These are phyloP conservation scores for Drosophila yakuba DNA, from an alignment of 1,140 invertebrate genomes.

Conservation along the genomic window DNA sequence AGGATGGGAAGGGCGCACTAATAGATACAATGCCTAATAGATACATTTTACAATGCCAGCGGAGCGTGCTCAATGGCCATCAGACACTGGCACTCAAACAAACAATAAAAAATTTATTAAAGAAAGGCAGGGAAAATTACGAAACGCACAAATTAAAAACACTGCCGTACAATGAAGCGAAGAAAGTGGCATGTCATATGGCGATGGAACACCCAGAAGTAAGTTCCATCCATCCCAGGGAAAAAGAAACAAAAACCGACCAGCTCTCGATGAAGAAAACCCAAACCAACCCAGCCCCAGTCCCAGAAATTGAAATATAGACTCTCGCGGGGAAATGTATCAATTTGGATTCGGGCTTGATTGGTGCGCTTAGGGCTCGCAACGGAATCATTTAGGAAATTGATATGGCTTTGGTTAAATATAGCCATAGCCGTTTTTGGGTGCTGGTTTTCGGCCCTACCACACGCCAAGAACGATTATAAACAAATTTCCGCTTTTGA, in stretches of 20 bases:
- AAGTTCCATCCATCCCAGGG: constrained; percentile 34
- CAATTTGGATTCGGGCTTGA: constrained; percentile 72
- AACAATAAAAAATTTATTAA: constrained; percentile 83
- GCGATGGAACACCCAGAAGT: constrained; percentile 77
- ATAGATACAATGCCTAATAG: constrained; percentile 69
- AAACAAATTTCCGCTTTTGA: constrained; percentile 83
- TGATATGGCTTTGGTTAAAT: constrained; percentile 67
- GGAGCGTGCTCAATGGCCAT: constrained; percentile 74
- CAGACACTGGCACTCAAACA: constrained; percentile 73
- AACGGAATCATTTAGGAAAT: constrained; percentile 74
- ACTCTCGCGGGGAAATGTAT: constrained; percentile 65
- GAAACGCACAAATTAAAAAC: constrained; percentile 78
- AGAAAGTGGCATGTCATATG: constrained; percentile 81
- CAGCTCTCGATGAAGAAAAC: not conserved
- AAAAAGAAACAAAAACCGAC: constrained; percentile 5
- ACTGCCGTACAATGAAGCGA: constrained; percentile 48
- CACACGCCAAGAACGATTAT: constrained; percentile 77
- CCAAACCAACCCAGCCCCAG: constrained; percentile 28
- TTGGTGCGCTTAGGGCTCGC: constrained; percentile 68
- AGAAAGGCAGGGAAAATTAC: constrained; percentile 74
- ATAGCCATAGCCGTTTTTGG: constrained; percentile 34
- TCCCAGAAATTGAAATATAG: constrained; percentile 65
- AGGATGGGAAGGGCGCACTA: constrained; percentile 57
- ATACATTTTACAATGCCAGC: constrained; percentile 74
- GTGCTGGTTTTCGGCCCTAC: constrained; percentile 18